Base-by-base conservation (phyloP, 2,888 invertebrate genomes). In the Nebria salina region DNA sequence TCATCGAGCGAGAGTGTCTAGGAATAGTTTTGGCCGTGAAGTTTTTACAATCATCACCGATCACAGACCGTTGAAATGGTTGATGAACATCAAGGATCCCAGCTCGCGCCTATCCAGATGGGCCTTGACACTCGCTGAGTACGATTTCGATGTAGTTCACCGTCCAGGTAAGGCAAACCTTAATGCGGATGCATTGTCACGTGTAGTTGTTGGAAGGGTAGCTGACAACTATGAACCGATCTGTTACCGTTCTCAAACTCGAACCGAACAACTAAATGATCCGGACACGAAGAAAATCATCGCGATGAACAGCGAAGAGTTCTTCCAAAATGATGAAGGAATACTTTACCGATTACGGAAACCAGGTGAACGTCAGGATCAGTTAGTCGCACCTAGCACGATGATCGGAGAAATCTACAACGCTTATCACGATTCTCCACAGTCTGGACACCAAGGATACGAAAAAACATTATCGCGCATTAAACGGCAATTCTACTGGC, bases 401-500 rank as follows among this genome's bases (percentile, higher is more conserved):
- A 20, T n/a, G 66, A 25, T 20, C 7, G 66, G 7, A 25, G 1
- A 20, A 25, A 25, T 25, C 5, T 20, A 13, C 66, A 25, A n/a
- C n/a, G 6, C 15, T 7, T 20, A 66, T 7, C 66, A 25, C 66
- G 66, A 66, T 66, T 25, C 20, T 20, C 20, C 20, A 1, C 20
- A 20, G 20, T 20, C 20, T n/a, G 20, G 20, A 20, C 20, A 20
- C 20, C 20, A 20, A 66, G 86, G 86, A 25, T 77, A 84, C 15
- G 82, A 85, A 11, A 84, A 85, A 77, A 86, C 86, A 0, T 81
- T 83, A 9, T 80, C 78, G 13, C 13, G 81, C 13, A 82, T 86
- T 8, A 73, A 82, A 54, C 65, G 81, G 65, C 64, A 82, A 34
- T 86, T 84, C 81, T 85, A 83, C 66, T 86, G 86, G 86, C 83